Evolutionary conservation across 92 coral and sea anemone genomes (phyloP).

Genomic region (Porites rus): DNA sequence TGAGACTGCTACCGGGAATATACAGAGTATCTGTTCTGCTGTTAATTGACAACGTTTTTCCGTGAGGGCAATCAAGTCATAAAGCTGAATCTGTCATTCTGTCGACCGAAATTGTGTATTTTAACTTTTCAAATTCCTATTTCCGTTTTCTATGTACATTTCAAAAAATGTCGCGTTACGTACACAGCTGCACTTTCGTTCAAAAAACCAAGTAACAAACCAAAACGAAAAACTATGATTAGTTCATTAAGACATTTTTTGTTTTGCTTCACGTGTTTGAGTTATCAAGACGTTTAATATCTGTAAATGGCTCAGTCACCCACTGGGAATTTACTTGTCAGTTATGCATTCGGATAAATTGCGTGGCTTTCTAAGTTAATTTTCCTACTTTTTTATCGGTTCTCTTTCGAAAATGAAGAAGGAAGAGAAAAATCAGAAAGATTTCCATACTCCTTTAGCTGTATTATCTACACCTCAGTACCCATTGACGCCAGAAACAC

Average conservation of each 20-base stretch:
- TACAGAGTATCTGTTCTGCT: background rate
- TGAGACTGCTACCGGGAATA: background rate
- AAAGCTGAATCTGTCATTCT: background rate
- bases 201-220: background rate
- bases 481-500: too few relatives aligned
- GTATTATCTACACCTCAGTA: too few relatives aligned
- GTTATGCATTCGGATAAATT: background rate
- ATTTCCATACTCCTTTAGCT: too few relatives aligned
- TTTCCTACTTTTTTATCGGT: too few relatives aligned
- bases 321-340: background rate
- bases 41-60: background rate
- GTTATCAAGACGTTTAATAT: background rate
- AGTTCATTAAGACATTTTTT: background rate
- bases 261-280: background rate
- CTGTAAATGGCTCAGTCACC: background rate
- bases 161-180: background rate
- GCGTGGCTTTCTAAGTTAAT: too few relatives aligned
- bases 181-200: background rate
- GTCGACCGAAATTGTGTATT: background rate
- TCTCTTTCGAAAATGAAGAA: too few relatives aligned
- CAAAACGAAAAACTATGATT: background rate
- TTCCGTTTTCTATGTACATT: conserved; percentile 13
- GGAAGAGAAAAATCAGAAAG: too few relatives aligned
- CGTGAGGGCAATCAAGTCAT: conserved; percentile 1
- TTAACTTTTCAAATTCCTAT: background rate